Percentiles rank a stretch among this genome's conserved stretches.
Evolutionary conservation across 2,113 vertebrate genomes (phyloP).

Genomic region (Oplegnathus fasciatus): DNA sequence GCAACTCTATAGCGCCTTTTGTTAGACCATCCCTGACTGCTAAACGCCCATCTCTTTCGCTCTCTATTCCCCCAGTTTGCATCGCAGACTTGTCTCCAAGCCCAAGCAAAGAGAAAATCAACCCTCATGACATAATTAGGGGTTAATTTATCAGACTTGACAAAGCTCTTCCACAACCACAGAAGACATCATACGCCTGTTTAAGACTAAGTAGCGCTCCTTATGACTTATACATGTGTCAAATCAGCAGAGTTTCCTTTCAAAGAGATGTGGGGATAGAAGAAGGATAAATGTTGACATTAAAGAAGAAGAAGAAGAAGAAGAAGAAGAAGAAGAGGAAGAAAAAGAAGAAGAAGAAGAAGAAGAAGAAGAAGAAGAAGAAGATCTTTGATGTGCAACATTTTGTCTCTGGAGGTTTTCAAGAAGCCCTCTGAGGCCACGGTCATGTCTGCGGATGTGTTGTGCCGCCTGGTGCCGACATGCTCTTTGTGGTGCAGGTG

Average conservation of each 20-base stretch:
- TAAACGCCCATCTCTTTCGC: background rate
- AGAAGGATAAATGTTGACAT: background rate
- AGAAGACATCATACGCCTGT: background rate
- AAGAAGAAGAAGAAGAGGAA: background rate
- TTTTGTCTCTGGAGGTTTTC: slow-evolving; percentile 11
- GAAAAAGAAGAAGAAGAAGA: background rate
- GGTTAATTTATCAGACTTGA: too few species aligned
- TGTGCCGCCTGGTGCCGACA: slow-evolving; percentile 18
- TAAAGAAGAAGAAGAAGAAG: background rate
- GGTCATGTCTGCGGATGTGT: background rate
- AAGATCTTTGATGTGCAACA: background rate
- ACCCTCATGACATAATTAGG: too few species aligned
- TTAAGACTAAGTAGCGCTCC: background rate
- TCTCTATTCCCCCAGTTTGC: background rate
- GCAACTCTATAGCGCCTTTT: background rate
- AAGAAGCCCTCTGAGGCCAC: slow-evolving; percentile 21
- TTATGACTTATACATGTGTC: background rate
- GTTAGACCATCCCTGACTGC: background rate
- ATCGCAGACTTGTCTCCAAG: background rate
- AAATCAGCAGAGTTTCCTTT: background rate
- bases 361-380: background rate
- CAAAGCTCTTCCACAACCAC: too few species aligned
- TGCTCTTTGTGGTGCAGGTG: slow-evolving; percentile 68
- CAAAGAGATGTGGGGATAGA: background rate
- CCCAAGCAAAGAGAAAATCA: too few species aligned